Evolutionary conservation across 2,888 invertebrate genomes (phyloP).

Genomic region (Papilio elwesi): DNA sequence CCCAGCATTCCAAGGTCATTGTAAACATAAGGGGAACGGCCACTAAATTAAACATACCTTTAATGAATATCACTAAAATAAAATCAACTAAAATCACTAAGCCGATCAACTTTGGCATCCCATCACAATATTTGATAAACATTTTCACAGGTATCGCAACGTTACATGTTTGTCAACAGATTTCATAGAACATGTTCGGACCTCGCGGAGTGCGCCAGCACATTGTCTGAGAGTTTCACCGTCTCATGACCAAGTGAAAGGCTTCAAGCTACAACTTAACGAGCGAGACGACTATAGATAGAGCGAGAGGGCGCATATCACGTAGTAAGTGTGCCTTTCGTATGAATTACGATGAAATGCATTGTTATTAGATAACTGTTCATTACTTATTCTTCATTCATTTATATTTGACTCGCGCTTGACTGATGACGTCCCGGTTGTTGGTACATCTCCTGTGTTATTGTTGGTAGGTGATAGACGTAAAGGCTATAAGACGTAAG

Average conservation of each 20-base stretch:
- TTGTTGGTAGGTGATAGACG: background rate
- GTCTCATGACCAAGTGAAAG: conserved; percentile 68
- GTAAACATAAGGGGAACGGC: conserved; percentile 42
- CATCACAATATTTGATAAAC: conserved; percentile 59
- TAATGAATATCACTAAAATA: conserved; percentile 57
- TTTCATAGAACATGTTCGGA: background rate
- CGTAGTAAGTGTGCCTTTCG: conserved; percentile 45
- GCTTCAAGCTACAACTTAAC: conserved; percentile 57
- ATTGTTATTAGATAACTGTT: conserved; percentile 18
- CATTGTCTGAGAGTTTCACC: conserved; percentile 48
- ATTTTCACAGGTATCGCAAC: conserved; percentile 27
- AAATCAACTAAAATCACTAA: conserved; percentile 46
- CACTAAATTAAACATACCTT: conserved; percentile 49
- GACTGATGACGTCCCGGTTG: background rate
- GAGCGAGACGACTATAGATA: conserved; percentile 54
- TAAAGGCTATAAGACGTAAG: too few relatives aligned
- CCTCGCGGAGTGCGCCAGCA: conserved; percentile 36
- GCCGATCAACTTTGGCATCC: conserved; percentile 70
- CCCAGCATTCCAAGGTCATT: conserved; percentile 7
- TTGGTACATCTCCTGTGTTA: background rate
- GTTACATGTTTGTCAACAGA: conserved; percentile 41
- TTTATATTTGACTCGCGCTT: background rate
- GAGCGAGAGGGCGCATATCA: conserved; percentile 54
- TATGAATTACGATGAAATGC: conserved; percentile 2
- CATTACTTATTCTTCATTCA: conserved; percentile 1